phyloP scores from a whole-genome alignment of 2,888 invertebrate species.

The Trimorus sp. region DNA sequence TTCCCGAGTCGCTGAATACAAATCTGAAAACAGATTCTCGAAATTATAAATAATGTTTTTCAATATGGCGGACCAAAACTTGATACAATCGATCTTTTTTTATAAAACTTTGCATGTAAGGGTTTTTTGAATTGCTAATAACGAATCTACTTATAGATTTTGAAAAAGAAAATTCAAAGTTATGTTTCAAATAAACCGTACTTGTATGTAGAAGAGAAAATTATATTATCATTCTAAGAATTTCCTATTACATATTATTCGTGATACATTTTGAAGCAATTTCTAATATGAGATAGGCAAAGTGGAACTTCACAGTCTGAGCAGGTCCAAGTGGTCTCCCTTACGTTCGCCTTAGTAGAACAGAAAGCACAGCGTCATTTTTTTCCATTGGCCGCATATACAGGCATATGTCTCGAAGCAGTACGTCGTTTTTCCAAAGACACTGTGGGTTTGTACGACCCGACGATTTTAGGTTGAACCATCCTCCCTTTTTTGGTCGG shows the following conservation, averaged over 20 bases:
- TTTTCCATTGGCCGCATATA: background rate
- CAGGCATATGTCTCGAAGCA: conserved; percentile 12
- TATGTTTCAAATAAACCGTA: too few relatives aligned
- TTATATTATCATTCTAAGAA: background rate
- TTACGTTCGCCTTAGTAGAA: background rate
- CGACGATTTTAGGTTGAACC: conserved; percentile 3
- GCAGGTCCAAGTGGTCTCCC: background rate
- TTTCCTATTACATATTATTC: conserved; percentile 2
- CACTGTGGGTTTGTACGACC: conserved; percentile 10
- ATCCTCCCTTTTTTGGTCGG: conserved; percentile 37
- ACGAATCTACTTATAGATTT: too few relatives aligned
- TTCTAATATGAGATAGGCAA: background rate
- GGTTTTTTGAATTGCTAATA: too few relatives aligned
- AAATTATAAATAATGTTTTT: too few relatives aligned
- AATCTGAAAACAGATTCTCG: too few relatives aligned
- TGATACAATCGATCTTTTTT: too few relatives aligned
- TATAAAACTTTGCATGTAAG: too few relatives aligned
- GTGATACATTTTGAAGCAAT: conserved; percentile 18
- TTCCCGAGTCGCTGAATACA: too few relatives aligned
- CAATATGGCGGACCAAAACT: too few relatives aligned
- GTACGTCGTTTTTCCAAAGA: conserved; percentile 16
- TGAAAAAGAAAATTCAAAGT: too few relatives aligned
- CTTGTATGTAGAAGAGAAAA: background rate
- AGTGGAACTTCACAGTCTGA: background rate
- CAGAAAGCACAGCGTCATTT: conserved; percentile 30